Evolutionary conservation across 2,113 vertebrate species (phyloP).

Genomic region (Pedetes capensis): DNA sequence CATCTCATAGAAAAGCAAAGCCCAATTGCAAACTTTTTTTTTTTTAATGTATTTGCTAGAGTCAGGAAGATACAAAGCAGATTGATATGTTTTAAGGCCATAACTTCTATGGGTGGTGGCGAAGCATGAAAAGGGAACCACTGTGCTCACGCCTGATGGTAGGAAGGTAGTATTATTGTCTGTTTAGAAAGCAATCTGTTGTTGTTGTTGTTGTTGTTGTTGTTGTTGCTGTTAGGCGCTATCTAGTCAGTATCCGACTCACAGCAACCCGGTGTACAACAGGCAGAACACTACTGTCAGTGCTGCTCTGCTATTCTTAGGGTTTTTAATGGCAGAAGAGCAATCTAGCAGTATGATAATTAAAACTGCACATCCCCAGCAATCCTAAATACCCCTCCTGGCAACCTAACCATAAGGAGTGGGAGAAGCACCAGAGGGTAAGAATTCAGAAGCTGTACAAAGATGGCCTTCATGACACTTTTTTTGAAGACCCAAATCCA

Average conservation of each 20-base stretch:
- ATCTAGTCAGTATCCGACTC: no score
- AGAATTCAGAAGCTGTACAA: neutral
- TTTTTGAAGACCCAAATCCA: neutral
- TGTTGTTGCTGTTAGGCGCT: no score
- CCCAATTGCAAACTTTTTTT: neutral
- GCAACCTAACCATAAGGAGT: neutral
- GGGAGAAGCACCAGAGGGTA: neutral
- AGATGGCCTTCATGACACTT: neutral
- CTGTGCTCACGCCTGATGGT: rapidly evolving
- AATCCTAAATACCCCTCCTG: neutral
- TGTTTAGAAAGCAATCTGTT: neutral
- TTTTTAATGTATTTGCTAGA: neutral
- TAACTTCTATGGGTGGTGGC: neutral
- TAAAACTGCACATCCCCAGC: neutral
- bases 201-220: no score
- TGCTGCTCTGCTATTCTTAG: no score
- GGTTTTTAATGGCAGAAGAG: no score
- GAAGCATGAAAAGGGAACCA: neutral
- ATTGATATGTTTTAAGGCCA: neutral
- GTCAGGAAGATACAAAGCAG: neutral
- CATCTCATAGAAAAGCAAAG: neutral
- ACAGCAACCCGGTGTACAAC: no score
- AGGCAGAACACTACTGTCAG: no score
- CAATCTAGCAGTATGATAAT: no score
- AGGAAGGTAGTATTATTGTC: neutral